phyloP scores from a whole-genome alignment of 1,140 invertebrate genomes.

The Panagrolaimus sp. region DNA sequence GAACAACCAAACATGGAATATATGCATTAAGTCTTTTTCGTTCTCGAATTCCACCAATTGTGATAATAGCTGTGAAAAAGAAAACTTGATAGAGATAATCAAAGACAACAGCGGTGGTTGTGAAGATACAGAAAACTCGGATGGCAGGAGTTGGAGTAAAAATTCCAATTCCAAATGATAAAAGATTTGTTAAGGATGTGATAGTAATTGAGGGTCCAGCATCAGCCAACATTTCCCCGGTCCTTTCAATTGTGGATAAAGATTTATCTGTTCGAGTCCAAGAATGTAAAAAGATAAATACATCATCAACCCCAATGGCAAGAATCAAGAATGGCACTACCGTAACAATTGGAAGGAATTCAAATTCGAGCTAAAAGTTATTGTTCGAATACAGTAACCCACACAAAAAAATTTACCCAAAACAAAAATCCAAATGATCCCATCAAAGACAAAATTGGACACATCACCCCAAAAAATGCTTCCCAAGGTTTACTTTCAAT shows the following conservation, averaged over 20 bases:
- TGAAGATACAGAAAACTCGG: constrained; percentile 60
- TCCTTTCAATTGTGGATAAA: constrained; percentile 62
- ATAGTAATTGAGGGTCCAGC: constrained; percentile 97
- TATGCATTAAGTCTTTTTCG: constrained; percentile 47
- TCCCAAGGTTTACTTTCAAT: constrained; percentile 56
- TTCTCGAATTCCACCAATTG: constrained; percentile 50
- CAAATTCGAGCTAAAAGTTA: constrained; percentile 50
- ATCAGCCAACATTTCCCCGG: constrained; percentile 80
- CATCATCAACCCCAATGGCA: constrained; percentile 59
- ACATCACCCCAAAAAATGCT: constrained; percentile 52
- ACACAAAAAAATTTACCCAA: constrained; percentile 42
- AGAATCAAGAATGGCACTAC: constrained; percentile 57
- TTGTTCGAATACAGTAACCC: not conserved
- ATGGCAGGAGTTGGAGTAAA: constrained; percentile 83
- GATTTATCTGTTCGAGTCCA: constrained; percentile 48
- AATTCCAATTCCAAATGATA: constrained; percentile 90
- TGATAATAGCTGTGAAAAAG: constrained; percentile 57
- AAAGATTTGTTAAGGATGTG: constrained; percentile 90
- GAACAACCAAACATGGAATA: constrained; percentile 43
- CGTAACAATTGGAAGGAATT: constrained; percentile 56
- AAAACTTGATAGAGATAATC: constrained; percentile 58
- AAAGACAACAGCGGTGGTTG: constrained; percentile 53
- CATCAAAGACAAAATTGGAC: constrained; percentile 50
- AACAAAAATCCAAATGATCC: constrained; percentile 55
- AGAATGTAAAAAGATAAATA: constrained; percentile 58